Conservation (phyloP, 2,888 invertebrate genomes). For the Idaea dimidiata region DNA sequence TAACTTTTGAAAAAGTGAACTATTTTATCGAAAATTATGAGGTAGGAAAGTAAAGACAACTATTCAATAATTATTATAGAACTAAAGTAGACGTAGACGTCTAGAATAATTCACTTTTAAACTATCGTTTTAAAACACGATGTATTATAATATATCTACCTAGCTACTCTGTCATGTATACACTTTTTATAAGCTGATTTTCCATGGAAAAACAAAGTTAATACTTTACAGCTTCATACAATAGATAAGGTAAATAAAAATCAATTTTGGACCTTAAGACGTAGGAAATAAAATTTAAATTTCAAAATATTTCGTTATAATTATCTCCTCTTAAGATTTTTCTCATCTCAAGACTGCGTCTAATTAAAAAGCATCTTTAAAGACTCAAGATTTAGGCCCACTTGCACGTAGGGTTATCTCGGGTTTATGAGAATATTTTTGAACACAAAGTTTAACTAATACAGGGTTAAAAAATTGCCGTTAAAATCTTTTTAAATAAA, state of each 20-base stretch:
- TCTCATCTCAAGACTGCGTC: background rate
- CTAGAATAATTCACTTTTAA: too few species aligned
- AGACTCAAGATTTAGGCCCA: background rate
- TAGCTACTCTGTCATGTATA: background rate
- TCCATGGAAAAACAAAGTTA: background rate
- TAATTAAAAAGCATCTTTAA: constrained; percentile 1
- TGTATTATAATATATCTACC: background rate
- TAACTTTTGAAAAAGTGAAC: too few species aligned
- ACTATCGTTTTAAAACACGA: too few species aligned
- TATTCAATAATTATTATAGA: too few species aligned
- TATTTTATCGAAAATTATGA: too few species aligned
- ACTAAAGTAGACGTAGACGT: too few species aligned
- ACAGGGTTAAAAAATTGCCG: background rate
- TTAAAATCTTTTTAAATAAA: too few species aligned
- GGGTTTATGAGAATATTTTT: background rate
- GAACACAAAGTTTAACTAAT: background rate
- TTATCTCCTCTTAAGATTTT: too few species aligned
- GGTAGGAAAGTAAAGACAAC: too few species aligned
- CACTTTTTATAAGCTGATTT: background rate
- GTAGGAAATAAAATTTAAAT: background rate
- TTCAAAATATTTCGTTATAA: background rate
- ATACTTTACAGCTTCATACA: background rate
- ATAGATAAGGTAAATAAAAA: background rate
- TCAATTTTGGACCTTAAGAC: background rate
- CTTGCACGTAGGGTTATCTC: background rate